Conservation (phyloP, 2,888 invertebrate genomes). For the Ochropleura leucogaster region DNA sequence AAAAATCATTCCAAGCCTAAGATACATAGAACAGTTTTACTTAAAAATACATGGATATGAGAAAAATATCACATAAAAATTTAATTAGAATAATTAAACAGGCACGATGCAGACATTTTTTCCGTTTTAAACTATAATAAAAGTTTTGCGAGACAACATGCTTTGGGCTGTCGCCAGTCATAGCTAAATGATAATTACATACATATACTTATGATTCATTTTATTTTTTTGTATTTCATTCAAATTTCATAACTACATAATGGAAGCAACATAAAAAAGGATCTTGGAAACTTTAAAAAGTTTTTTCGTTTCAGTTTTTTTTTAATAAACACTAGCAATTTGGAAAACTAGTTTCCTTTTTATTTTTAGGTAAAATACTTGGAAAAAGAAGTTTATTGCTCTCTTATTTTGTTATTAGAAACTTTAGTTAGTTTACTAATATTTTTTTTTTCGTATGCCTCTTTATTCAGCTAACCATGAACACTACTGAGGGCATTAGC, state of each 20-base stretch:
- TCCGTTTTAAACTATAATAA: neutral
- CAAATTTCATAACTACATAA: neutral
- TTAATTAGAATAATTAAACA: neutral
- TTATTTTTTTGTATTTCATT: neutral
- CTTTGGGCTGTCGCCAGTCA: neutral
- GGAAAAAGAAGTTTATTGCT: neutral
- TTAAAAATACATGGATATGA: neutral
- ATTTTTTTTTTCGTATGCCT: neutral
- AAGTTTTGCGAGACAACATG: neutral
- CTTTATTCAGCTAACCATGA: neutral
- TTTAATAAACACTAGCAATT: neutral
- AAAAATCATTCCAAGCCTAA: neutral
- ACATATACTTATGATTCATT: neutral
- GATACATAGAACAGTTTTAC: neutral
- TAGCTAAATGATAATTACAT: neutral
- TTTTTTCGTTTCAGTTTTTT: neutral
- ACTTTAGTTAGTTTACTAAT: neutral
- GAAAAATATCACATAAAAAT: neutral
- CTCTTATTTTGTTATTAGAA: neutral
- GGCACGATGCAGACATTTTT: neutral
- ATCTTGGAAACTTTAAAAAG: constrained; percentile 10
- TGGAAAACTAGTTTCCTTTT: neutral
- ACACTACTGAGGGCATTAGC: neutral
- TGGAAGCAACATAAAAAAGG: neutral
- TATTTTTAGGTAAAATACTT: neutral